These are phyloP conservation scores for Ceriagrion tenellum DNA, from an alignment of 2,888 invertebrate species.

Conservation along the genomic window DNA sequence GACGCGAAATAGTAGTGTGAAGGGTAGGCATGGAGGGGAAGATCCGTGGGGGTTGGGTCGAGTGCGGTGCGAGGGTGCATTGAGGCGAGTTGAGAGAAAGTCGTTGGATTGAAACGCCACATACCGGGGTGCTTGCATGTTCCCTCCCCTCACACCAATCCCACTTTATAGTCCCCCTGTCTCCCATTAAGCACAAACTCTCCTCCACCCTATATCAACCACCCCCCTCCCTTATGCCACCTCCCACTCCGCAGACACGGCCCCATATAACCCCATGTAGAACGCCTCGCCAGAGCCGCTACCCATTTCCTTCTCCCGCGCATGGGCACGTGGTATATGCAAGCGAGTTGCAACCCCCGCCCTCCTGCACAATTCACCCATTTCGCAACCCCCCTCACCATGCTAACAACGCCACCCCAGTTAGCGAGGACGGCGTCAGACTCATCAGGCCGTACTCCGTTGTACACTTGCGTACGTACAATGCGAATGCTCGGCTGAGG, in stretches of 20 bases:
- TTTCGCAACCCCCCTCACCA: no score
- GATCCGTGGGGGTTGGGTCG: neutral
- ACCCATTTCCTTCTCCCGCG: slow-evolving; percentile 9
- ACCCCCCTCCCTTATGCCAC: neutral
- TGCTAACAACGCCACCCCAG: neutral
- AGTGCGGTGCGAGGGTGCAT: slow-evolving; percentile 40
- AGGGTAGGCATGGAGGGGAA: neutral
- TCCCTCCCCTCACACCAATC: slow-evolving; percentile 35
- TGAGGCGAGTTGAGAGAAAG: slow-evolving; percentile 58
- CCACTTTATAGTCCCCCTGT: slow-evolving; percentile 62
- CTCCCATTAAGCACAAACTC: slow-evolving; percentile 55
- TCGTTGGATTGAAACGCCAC: slow-evolving; percentile 48
- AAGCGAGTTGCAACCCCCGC: neutral
- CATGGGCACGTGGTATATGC: neutral
- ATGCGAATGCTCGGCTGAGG: neutral
- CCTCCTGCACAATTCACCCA: neutral
- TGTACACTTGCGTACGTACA: neutral
- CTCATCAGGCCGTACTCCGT: neutral
- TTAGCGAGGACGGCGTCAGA: neutral
- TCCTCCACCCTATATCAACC: neutral
- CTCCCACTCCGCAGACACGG: neutral
- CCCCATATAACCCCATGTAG: neutral
- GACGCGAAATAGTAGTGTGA: neutral
- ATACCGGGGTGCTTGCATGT: slow-evolving; percentile 11
- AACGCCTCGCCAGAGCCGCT: neutral